Conservation (phyloP, 2,113 vertebrate genomes). For the Apeltes quadracus region DNA sequence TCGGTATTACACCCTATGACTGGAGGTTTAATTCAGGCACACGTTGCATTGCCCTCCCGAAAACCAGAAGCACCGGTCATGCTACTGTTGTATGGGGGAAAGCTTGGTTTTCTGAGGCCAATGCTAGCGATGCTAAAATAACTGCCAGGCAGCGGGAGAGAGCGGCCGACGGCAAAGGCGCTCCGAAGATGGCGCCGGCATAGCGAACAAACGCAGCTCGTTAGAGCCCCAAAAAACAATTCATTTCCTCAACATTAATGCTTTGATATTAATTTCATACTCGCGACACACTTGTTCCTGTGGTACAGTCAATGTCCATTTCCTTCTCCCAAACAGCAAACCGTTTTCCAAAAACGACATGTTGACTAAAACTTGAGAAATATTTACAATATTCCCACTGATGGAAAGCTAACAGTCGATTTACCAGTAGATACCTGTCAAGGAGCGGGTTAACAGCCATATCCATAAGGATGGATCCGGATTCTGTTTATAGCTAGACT, state of each 20-base stretch:
- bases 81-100: background rate
- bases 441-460: slow-evolving; percentile 79
- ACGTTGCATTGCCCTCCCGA: no score
- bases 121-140: slow-evolving; percentile 58
- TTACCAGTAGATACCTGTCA: slow-evolving; percentile 83
- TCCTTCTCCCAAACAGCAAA: slow-evolving; percentile 25
- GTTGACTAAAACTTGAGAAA: slow-evolving; percentile 23
- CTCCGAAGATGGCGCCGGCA: slow-evolving; percentile 73
- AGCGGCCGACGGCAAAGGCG: slow-evolving; percentile 48
- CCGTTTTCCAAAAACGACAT: background rate
- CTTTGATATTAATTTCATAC: background rate
- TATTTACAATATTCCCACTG: slow-evolving; percentile 62
- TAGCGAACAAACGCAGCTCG: slow-evolving; percentile 27
- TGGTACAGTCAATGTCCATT: slow-evolving; percentile 14
- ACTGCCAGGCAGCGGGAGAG: slow-evolving; percentile 53
- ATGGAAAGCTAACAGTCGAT: slow-evolving; percentile 64
- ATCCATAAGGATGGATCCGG: slow-evolving; percentile 85
- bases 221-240: slow-evolving; percentile 4
- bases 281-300: background rate
- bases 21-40: background rate
- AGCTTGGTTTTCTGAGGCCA: slow-evolving; percentile 31
- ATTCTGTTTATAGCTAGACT: slow-evolving; percentile 74
- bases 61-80: background rate
- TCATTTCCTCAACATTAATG: background rate
- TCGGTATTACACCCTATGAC: background rate